A percentile compares a stretch with the other conserved stretches of the same genome.
Conservation (phyloP, 2,113 vertebrate genomes). For the Rhinogobius similis region DNA sequence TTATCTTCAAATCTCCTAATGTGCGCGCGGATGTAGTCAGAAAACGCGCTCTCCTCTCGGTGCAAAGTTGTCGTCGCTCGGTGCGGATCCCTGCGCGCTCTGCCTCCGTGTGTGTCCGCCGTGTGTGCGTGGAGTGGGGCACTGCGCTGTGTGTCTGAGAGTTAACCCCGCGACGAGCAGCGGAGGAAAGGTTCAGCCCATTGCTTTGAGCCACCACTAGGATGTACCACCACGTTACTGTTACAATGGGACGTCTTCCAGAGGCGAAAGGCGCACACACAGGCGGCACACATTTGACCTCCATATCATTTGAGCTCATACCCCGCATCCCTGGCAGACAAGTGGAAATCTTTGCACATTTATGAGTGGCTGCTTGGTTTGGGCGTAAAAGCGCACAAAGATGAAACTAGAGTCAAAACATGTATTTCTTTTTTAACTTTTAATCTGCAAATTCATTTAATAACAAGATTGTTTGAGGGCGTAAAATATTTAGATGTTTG, state of each 20-base stretch:
- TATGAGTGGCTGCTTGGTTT: background rate
- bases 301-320: constrained; percentile 48
- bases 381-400: background rate
- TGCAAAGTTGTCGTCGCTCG: background rate
- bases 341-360: constrained; percentile 2
- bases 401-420: background rate
- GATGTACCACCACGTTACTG: constrained; percentile 83
- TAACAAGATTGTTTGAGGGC: too few relatives aligned
- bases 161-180: constrained; percentile 65
- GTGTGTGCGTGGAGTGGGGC: constrained; percentile 42
- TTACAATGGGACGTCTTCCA: constrained; percentile 58
- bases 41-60: background rate
- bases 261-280: constrained; percentile 41
- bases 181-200: constrained; percentile 76
- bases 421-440: background rate
- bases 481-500: too few relatives aligned
- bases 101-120: constrained; percentile 44
- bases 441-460: background rate
- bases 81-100: background rate
- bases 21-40: background rate
- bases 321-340: constrained; percentile 24
- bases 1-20: background rate
- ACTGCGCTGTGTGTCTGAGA: constrained; percentile 67
- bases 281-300: constrained; percentile 66
- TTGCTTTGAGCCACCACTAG: constrained; percentile 80